Evolutionary conservation across 2,797 vertebrate genomes (phyloP).

Genomic region (Pteronotus mesoamericanus): DNA sequence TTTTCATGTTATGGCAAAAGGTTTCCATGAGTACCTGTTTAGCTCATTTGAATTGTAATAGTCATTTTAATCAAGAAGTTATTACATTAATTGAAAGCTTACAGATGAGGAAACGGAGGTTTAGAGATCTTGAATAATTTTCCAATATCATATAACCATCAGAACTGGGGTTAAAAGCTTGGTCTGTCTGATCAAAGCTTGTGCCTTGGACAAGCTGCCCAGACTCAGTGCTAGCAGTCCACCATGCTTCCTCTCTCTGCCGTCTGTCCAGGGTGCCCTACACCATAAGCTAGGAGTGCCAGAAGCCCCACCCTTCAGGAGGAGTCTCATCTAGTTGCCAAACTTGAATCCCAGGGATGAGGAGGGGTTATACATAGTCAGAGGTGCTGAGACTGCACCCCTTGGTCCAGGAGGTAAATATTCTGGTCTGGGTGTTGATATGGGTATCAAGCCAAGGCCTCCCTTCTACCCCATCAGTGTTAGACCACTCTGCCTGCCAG

Average conservation of each 20-base stretch:
- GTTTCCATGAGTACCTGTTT: neutral
- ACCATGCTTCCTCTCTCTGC: neutral
- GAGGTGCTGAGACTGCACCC: neutral
- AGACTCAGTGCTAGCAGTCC: too few relatives aligned
- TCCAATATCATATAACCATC: neutral
- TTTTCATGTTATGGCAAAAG: neutral
- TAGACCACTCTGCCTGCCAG: neutral
- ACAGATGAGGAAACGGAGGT: neutral
- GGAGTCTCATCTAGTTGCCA: neutral
- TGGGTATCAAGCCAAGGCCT: neutral
- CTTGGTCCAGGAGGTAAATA: neutral
- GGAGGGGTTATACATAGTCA: neutral
- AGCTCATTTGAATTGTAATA: neutral
- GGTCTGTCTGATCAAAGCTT: neutral
- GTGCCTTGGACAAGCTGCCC: neutral
- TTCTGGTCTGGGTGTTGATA: neutral
- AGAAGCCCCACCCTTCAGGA: neutral
- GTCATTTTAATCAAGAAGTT: neutral
- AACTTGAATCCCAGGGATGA: neutral
- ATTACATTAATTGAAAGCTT: neutral
- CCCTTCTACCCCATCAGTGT: too few relatives aligned
- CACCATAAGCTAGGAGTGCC: neutral
- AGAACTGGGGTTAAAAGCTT: neutral
- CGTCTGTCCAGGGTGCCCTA: too few relatives aligned
- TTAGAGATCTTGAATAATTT: neutral